phyloP scores from a whole-genome alignment of 2,888 invertebrate species.

The Lycophotia porphyrea region DNA sequence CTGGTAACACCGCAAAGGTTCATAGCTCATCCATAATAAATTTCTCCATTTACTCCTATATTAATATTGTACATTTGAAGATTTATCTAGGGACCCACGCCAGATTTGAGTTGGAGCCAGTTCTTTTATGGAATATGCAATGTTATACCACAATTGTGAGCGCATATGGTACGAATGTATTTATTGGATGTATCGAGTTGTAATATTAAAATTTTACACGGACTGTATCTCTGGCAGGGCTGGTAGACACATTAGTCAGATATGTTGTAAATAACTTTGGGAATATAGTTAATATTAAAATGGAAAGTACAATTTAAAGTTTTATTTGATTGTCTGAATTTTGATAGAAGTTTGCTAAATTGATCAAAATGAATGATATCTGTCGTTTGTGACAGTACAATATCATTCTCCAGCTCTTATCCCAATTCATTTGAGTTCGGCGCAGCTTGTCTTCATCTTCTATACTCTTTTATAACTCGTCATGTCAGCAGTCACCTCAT shows the following conservation, averaged over 20 bases:
- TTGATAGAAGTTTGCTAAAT: neutral
- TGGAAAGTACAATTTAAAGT: neutral
- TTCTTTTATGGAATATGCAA: constrained; percentile 64
- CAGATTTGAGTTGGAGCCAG: constrained; percentile 64
- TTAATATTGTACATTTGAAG: constrained; percentile 66
- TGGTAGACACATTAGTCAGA: neutral
- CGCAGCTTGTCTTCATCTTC: neutral
- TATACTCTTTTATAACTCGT: neutral
- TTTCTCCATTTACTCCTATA: constrained; percentile 62
- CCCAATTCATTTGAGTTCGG: neutral
- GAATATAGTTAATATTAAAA: neutral
- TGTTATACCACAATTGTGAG: constrained; percentile 47
- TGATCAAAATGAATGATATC: neutral
- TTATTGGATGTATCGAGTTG: constrained; percentile 31
- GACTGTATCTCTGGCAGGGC: neutral
- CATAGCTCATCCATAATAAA: constrained; percentile 68
- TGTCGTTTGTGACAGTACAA: neutral
- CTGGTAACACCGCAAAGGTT: constrained; percentile 61
- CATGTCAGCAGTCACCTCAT: neutral
- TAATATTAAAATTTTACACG: constrained; percentile 18
- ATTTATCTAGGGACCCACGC: constrained; percentile 64
- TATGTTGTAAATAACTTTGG: neutral
- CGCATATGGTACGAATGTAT: constrained; percentile 40
- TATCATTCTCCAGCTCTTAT: neutral
- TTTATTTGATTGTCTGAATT: neutral